Evolutionary conservation across 1,140 invertebrate genomes (phyloP).

Genomic region (Teleogryllus occipitalis): DNA sequence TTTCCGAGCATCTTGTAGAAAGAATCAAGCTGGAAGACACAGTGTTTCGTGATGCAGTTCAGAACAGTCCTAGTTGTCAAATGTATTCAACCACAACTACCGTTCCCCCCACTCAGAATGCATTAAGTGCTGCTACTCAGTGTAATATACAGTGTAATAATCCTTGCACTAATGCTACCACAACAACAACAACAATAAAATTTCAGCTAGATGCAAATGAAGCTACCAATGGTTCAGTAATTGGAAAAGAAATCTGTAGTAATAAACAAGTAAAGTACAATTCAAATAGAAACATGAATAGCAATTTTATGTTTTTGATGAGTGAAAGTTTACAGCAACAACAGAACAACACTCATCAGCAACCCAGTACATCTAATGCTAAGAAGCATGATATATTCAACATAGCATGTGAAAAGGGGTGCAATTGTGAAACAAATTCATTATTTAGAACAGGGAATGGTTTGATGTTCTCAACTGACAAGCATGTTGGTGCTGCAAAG

Average conservation of each 20-base stretch:
- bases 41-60: constrained; percentile 19
- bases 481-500: constrained; percentile 27
- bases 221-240: not conserved
- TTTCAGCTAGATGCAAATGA: not conserved
- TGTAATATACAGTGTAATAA: constrained; percentile 16
- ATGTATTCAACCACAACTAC: constrained; percentile 15
- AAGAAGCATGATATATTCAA: constrained; percentile 20
- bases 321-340: constrained; percentile 24
- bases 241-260: not conserved
- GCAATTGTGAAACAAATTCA: constrained; percentile 25
- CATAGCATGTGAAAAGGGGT: constrained; percentile 23
- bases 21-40: constrained; percentile 24
- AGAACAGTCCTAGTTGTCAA: constrained; percentile 19
- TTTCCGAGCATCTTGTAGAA: constrained; percentile 23
- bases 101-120: constrained; percentile 10
- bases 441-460: constrained; percentile 20
- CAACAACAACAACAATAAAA: constrained; percentile 4
- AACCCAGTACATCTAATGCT: constrained; percentile 13
- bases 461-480: constrained; percentile 21
- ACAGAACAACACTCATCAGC: constrained; percentile 16
- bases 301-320: constrained; percentile 25
- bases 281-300: constrained; percentile 21
- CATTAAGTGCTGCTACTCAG: constrained; percentile 13
- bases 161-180: constrained; percentile 13
- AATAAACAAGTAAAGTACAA: constrained; percentile 12